These are phyloP conservation scores for Azorinus chamasolen DNA, from an alignment of 2,888 invertebrate species.

Conservation along the genomic window DNA sequence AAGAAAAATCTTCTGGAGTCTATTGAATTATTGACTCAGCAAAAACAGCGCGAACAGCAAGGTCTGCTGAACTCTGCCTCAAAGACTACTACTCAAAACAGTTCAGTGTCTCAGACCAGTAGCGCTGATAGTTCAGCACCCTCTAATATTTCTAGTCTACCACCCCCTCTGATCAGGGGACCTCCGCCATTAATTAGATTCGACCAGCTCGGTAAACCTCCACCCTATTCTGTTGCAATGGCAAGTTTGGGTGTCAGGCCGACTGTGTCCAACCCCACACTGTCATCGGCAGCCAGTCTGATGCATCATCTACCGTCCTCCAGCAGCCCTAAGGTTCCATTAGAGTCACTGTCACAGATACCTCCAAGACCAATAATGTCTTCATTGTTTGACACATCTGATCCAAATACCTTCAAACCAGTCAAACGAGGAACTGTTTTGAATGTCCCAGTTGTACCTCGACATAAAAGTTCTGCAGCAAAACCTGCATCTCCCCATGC, in stretches of 20 bases:
- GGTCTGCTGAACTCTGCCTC: constrained; percentile 14
- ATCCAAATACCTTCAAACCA: constrained; percentile 39
- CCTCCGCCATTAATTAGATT: constrained; percentile 69
- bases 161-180: constrained; percentile 70
- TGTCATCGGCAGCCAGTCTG: too few relatives aligned
- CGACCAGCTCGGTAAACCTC: constrained; percentile 45
- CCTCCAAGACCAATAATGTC: constrained; percentile 49
- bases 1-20: constrained; percentile 58
- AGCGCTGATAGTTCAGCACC: too few relatives aligned
- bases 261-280: too few relatives aligned
- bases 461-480: constrained; percentile 14
- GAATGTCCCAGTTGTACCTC: constrained; percentile 67
- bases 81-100: too few relatives aligned
- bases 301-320: too few relatives aligned
- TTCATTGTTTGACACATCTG: constrained; percentile 53
- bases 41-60: constrained; percentile 46
- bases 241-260: too few relatives aligned
- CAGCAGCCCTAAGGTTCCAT: too few relatives aligned
- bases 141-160: constrained; percentile 8
- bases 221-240: background rate
- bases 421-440: constrained; percentile 61
- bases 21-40: constrained; percentile 49
- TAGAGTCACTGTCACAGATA: too few relatives aligned
- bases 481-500: constrained; percentile 1
- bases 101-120: too few relatives aligned